These are phyloP conservation scores for Tokudaia muenninki DNA, from an alignment of 2,797 vertebrate species.

Conservation along the genomic window DNA sequence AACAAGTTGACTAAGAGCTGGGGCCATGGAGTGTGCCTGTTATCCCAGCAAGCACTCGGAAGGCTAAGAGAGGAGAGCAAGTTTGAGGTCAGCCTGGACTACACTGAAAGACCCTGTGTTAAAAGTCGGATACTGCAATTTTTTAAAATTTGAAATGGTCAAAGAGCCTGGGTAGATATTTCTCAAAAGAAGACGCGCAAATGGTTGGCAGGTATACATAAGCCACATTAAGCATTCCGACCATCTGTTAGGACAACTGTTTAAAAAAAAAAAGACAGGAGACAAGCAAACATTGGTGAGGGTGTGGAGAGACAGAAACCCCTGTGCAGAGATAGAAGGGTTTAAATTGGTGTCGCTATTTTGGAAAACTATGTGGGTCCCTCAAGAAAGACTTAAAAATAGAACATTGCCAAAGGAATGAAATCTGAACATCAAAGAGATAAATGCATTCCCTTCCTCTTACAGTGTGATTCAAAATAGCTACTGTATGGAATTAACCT, in stretches of 20 bases:
- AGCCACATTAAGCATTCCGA: background rate
- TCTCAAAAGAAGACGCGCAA: background rate
- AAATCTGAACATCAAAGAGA: background rate
- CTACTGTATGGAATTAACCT: background rate
- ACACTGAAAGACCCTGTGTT: background rate
- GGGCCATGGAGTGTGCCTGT: background rate
- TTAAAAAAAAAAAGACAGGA: background rate
- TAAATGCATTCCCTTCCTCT: background rate
- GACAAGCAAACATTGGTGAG: background rate
- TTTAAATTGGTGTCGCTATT: background rate
- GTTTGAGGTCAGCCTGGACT: background rate
- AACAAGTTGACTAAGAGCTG: background rate
- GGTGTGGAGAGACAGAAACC: background rate
- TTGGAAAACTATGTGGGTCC: background rate
- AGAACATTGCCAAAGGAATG: background rate
- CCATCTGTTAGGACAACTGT: background rate
- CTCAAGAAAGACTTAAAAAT: conserved; percentile 17
- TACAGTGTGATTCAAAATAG: background rate
- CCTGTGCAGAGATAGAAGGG: background rate
- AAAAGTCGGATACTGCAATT: background rate
- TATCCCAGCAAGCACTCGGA: too few relatives aligned
- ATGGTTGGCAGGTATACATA: background rate
- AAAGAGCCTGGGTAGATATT: background rate
- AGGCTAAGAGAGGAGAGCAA: background rate
- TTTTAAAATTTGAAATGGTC: background rate